Base-by-base conservation (phyloP, 2,888 invertebrate genomes). In the Odontocerum albicorne region DNA sequence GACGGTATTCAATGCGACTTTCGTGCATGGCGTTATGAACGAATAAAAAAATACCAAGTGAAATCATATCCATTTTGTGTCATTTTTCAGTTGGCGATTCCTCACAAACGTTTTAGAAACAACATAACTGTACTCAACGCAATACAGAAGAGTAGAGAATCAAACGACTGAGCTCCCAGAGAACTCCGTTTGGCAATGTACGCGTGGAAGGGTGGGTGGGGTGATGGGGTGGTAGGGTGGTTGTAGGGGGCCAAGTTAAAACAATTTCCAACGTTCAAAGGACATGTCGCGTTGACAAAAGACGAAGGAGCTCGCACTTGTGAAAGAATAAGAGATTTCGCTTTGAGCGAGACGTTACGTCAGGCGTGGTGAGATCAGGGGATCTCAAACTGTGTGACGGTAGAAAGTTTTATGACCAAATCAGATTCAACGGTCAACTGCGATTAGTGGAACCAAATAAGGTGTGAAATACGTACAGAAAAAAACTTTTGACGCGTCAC, bases 271-370 rank as follows among this genome's bases (percentile, higher is more conserved):
- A 51, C 58, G 51, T 49, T 59, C 58, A 59, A 59, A 59, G 55
- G 58, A 59, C 58, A 59, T 59, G 55, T 59, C 55, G 55, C 55
- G 55, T 59, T 59, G 58, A 55, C 51, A 59, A 59, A 59, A 59
- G 58, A 55, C 58, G 55, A 51, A 51, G 51, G 22, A n/a, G n/a
- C n/a, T n/a, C n/a, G n/a, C n/a, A n/a, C n/a, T n/a, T 50, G 40
- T 42, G 51, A 38, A 49, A 51, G 51, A 51, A 58, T 53, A 49
- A 59, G 55, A 51, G 52, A 51, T 43, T 38, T 59, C 33, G 43
- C 58, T 59, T 59, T 50, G 50, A 38, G 39, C 42, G 27, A 22
- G 16, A 21, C 27, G 10, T 35, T 10, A 20, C 20, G 22, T 42
- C 43, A 20, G 33, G 45, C 45, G 33, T 20, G 33, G 33, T 33